These are phyloP conservation scores for Hedychridium roseum DNA, from an alignment of 2,888 invertebrate species.

Conservation along the genomic window DNA sequence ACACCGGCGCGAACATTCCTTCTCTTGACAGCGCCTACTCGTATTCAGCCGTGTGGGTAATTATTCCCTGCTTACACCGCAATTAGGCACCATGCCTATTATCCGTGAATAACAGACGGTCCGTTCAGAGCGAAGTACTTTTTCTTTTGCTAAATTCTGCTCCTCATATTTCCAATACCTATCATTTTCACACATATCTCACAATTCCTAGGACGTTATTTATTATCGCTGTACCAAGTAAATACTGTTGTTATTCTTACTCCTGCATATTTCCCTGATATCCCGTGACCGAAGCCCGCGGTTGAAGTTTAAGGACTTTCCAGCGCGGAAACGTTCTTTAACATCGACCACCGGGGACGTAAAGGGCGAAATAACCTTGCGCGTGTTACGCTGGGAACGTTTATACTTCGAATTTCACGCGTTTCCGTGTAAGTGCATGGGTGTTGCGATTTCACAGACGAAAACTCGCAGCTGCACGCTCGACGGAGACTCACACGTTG, in stretches of 20 bases:
- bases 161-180: neutral
- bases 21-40: neutral
- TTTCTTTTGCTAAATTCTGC: neutral
- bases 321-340: slow-evolving; percentile 21
- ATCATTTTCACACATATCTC: too few relatives aligned
- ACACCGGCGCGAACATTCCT: neutral
- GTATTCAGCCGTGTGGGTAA: neutral
- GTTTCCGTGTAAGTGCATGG: too few relatives aligned
- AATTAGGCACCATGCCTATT: too few relatives aligned
- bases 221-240: neutral
- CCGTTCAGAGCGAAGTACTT: too few relatives aligned
- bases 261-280: too few relatives aligned
- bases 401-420: too few relatives aligned
- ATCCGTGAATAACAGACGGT: too few relatives aligned
- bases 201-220: too few relatives aligned
- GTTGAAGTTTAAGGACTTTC: slow-evolving; percentile 2
- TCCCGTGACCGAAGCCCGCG: too few relatives aligned
- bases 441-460: slow-evolving; percentile 5
- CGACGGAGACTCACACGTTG: too few relatives aligned
- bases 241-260: too few relatives aligned
- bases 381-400: slow-evolving; percentile 16
- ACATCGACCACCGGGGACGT: slow-evolving; percentile 21
- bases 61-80: neutral
- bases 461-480: too few relatives aligned
- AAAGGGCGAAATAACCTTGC: slow-evolving; percentile 28